Evolutionary conservation across 2,113 vertebrate species (phyloP), one percentile per base, ranked within the genome.

Genomic region (Thymallus thymallus): DNA sequence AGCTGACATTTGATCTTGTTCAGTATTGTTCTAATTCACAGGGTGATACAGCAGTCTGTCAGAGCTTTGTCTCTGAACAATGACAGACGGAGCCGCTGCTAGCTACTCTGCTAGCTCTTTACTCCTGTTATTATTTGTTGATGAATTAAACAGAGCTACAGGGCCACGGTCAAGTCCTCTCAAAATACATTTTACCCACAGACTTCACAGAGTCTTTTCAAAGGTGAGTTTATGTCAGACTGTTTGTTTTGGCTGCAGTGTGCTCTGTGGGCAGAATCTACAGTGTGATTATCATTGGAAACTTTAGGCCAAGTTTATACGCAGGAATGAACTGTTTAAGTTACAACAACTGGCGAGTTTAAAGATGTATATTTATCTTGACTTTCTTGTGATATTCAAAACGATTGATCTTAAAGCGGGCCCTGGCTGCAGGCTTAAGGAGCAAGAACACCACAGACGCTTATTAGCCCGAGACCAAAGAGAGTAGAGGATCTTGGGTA

Each of bases 51-150:
- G 23, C 60, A 51, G 79, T 81, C 77, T 82, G 81, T 71, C 72
- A 72, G 32, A 48, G 81, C 79, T 82, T 84, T 83, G 87, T 81
- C 80, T 81, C 66, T 0, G 80, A 60, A 80, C 84, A 89, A 85
- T 80, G 76, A 58, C 3, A 72, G 77, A 77, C 76, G 73, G 78
- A 76, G 63, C 71, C 68, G 77, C 55, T 73, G 75, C 76, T 72
- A 2, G 51, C 58, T 18, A 7, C 2, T 61, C 5, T 35, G 23
- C 24, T 23, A 4, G 22, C 41, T 58, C 3, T 12, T 72, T 12
- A 14, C 35, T 10, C 35, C 9, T 41, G 9, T 72, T 45, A 18
- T 5, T 41, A 45, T 61, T 23, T 23, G 29, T 23, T 3, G 30
- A 61, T 61, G 22, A 41, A 62, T 61, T 18, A 22, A 72, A 22